Base-by-base conservation (phyloP, 1,140 invertebrate genomes). In the Aphelenchoides avenae region DNA sequence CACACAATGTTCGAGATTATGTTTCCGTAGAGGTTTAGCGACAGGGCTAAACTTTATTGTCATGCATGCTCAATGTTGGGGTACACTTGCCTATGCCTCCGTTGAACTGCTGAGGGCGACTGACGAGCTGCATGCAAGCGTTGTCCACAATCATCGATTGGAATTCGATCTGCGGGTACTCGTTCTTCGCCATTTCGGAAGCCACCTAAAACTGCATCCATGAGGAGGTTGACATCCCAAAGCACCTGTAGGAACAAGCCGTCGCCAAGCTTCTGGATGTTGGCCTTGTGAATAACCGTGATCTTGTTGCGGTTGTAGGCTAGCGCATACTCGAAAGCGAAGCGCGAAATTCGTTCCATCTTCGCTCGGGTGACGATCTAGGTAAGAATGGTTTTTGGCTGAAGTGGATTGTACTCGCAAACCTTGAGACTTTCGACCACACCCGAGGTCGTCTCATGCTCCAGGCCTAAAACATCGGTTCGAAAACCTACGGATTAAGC, bases 201-300 rank as follows among this genome's bases (percentile, higher is more conserved):
- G 49, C 55, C 39, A 57, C 41, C 50, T 52, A 52, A 52, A 48
- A 18, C 18, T n/a, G 15, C 11, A 44, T 9, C 9, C 37, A 11
- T 15, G 9, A 44, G 11, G 37, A 11, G n/a, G 11, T 9, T 20
- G 5, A 37, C 7, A 5, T 39, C 29, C 50, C 43, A 36, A n/a
- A 39, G 43, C 6, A 70, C 67, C 30, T 60, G 44, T n/a, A 71
- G 48, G 50, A 71, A 75, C 39, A 71, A 57, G 9, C 71, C 70
- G 36, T 71, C 70, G 26, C 61, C 66, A 26, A 71, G 52, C 41
- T 75, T 71, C 34, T 71, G 70, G 43, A 98, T 96, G 77, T 99
- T 98, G 0, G 94, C 94, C 80, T 98, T 98, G 80, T 98, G 94
- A 31, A 98, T 87, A 13, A 89, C 94, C 1, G 93, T 97, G 13